Conservation (phyloP, 1,140 invertebrate genomes). For the Cherax destructor region DNA sequence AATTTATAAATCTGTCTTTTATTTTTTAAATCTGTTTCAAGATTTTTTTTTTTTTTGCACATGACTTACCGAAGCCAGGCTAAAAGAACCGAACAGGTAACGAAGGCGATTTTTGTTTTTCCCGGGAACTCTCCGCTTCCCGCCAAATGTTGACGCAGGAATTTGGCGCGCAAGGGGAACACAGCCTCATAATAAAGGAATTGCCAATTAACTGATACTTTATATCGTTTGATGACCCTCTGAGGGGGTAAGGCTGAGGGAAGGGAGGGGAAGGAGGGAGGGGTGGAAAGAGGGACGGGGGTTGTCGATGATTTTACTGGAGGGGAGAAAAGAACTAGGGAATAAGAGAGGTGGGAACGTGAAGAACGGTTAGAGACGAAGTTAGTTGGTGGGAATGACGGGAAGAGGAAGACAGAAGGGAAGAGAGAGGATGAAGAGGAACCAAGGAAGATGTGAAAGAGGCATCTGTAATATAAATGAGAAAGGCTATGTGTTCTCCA, state of each 20-base stretch:
- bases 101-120: no score
- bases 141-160: conserved; percentile 25
- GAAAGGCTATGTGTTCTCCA: no score
- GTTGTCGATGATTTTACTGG: no score
- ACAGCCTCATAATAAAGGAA: conserved; percentile 14
- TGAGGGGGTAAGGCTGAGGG: background rate
- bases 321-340: background rate
- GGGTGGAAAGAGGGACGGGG: background rate
- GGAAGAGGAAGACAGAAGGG: background rate
- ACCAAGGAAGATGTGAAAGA: background rate
- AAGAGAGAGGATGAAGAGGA: background rate
- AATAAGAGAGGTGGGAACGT: background rate
- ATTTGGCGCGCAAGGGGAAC: conserved; percentile 16
- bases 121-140: background rate
- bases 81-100: no score
- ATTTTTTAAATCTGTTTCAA: no score
- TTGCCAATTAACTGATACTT: conserved; percentile 46
- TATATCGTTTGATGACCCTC: conserved; percentile 40
- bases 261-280: background rate
- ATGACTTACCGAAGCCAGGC: no score
- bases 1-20: no score
- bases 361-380: background rate
- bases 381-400: no score
- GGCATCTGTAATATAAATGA: no score
- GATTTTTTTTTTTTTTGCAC: no score